These are phyloP conservation scores for Lasiurus cinereus DNA, from an alignment of 2,113 vertebrate genomes.

Conservation along the genomic window DNA sequence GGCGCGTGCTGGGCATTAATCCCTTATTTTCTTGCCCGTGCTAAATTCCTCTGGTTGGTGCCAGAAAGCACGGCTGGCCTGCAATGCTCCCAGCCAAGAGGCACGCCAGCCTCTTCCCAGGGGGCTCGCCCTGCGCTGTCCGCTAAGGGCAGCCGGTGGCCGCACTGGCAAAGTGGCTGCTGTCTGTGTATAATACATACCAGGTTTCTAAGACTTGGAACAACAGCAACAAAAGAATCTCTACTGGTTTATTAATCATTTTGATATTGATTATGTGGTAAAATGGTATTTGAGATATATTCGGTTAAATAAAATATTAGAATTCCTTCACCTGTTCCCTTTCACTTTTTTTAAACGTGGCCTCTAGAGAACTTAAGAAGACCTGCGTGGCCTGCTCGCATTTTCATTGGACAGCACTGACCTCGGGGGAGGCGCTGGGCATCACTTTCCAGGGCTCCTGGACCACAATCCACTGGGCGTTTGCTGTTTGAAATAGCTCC, in stretches of 20 bases:
- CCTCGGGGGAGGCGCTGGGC: background rate
- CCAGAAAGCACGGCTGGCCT: background rate
- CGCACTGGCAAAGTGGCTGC: too few relatives aligned
- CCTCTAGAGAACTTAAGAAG: background rate
- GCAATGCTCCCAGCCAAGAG: fast-evolving
- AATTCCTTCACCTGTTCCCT: conserved; percentile 15
- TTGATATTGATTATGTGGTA: background rate
- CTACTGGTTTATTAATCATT: background rate
- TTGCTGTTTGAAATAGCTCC: background rate
- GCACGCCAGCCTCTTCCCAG: background rate
- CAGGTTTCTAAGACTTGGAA: background rate
- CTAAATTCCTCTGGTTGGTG: background rate
- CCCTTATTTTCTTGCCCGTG: background rate
- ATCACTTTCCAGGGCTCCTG: background rate
- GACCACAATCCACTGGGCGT: background rate
- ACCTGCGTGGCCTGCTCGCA: background rate
- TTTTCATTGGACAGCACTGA: background rate
- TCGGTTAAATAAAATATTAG: conserved; percentile 11
- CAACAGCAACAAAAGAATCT: background rate
- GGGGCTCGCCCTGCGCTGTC: fast-evolving
- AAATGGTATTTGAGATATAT: conserved; percentile 28
- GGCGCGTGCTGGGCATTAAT: background rate
- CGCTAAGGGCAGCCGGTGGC: fast-evolving
- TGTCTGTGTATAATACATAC: background rate
- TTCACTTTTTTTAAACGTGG: background rate